Base-by-base conservation (phyloP, 2,888 invertebrate genomes). In the Adelognathus sp. region DNA sequence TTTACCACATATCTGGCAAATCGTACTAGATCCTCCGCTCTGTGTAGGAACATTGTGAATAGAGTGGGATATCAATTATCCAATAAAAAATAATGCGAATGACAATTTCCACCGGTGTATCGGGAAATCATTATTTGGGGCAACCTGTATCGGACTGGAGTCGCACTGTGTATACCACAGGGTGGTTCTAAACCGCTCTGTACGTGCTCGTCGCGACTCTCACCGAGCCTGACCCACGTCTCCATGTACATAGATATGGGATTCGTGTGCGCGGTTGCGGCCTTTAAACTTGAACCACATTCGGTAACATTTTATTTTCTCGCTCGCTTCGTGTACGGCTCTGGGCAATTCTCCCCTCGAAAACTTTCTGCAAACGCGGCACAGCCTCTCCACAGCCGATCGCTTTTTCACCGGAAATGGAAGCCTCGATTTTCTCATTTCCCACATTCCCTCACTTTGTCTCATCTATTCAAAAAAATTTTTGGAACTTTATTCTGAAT, bases 211-310 rank as follows among this genome's bases (percentile, higher is more conserved):
- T 67, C 36, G 50, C 66, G 50, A 16, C 21, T 60, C 11, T 2
- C 50, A 24, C 46, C n/a, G n/a, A 46, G 33, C 27, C 36, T 33
- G 16, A n/a, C 18, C n/a, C 18, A 44, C n/a, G 21, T 14, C 44
- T 58, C 9, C 21, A 24, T 39, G n/a, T n/a, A n/a, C n/a, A 50
- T 18, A 36, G 18, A 54, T 36, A 39, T 41, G 36, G 16, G 33
- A 58, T 33, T 46, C 31, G 46, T 60, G 18, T 50, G 56, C 61
- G 18, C 36, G 18, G 18, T 41, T 7, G 44, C 14, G 54, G 44
- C 56, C 67, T 72, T 39, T 67, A 72, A 77, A 77, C 72, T 72
- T 54, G 77, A 67, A 69, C 71, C 63, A 67, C 73, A 67, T 73
- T 58, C 56, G 31, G 39, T 21, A 11, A 46, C 50, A n/a, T 60